Percentiles rank a stretch among this genome's conserved stretches.
phyloP scores from a whole-genome alignment of 2,113 vertebrate genomes.

The Oriolus oriolus region DNA sequence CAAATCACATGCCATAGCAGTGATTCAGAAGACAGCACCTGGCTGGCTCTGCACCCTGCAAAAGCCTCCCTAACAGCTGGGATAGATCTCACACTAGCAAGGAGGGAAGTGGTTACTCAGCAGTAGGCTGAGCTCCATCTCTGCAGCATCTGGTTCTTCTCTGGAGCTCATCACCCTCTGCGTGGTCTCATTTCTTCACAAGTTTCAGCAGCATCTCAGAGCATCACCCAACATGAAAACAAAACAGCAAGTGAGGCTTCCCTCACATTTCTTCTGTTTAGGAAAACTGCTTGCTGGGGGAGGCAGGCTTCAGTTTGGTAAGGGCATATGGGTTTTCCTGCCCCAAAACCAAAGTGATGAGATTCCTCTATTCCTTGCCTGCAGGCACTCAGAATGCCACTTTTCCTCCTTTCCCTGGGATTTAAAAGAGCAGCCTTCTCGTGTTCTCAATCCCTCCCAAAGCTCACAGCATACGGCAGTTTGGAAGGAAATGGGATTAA shows the following conservation, averaged over 20 bases:
- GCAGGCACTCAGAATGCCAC: background rate
- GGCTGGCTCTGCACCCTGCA: background rate
- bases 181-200: background rate
- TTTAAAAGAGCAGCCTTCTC: constrained; percentile 34
- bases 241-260: background rate
- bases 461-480: constrained; percentile 29
- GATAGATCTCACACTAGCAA: background rate
- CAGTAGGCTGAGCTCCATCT: background rate
- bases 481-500: constrained; percentile 50
- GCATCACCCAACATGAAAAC: background rate
- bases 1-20: background rate
- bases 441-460: constrained; percentile 24
- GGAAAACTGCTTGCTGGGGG: background rate
- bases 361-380: background rate
- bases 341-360: background rate
- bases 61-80: background rate
- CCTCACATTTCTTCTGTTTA: background rate
- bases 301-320: background rate
- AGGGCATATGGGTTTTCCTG: background rate
- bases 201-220: background rate
- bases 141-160: background rate
- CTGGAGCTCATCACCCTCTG: background rate
- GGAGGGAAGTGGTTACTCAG: background rate
- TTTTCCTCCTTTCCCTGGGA: background rate
- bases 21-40: background rate